phyloP scores from a whole-genome alignment of 2,797 vertebrate species.

The Steatocranus sp. region DNA sequence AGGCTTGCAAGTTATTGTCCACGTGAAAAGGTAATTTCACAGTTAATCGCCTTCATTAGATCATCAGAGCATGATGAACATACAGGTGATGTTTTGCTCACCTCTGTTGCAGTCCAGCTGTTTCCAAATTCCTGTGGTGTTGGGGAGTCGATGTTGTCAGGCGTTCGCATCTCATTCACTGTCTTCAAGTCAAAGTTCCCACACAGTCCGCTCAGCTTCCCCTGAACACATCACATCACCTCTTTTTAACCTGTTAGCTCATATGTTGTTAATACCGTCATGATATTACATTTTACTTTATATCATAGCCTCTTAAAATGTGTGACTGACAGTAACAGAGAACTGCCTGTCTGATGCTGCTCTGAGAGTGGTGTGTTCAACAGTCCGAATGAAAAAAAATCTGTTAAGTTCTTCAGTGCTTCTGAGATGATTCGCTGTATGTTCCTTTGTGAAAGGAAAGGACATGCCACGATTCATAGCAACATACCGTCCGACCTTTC shows the following conservation, averaged over 20 bases:
- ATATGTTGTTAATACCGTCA: neutral
- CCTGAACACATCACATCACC: constrained; percentile 67
- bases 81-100: constrained; percentile 22
- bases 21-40: neutral
- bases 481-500: neutral
- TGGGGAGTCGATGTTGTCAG: constrained; percentile 88
- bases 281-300: neutral
- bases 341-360: neutral
- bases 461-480: neutral
- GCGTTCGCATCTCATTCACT: constrained; percentile 91
- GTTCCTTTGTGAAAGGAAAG: neutral
- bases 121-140: constrained; percentile 94
- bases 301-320: neutral
- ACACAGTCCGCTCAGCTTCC: constrained; percentile 85
- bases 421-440: neutral
- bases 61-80: neutral
- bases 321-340: neutral
- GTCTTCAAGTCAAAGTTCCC: constrained; percentile 97
- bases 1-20: neutral
- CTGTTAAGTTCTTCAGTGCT: neutral
- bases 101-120: constrained; percentile 90
- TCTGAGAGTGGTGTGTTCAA: neutral
- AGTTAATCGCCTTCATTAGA: neutral
- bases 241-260: neutral
- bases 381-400: neutral